Evolutionary conservation across 2,113 vertebrate species (phyloP).

Genomic region (Microcebus murinus): DNA sequence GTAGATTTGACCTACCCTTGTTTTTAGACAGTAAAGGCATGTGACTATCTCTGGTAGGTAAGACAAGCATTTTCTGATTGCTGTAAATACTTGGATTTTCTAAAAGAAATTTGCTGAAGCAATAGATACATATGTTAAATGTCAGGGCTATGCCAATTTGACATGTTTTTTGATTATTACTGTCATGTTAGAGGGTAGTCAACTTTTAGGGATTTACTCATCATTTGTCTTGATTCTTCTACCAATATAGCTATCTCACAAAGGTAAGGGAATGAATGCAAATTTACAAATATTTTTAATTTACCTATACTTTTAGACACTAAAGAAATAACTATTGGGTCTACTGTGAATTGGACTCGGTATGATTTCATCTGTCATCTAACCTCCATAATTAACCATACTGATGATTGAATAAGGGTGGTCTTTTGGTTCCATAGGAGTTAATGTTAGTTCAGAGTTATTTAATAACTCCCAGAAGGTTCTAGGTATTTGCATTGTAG

Average conservation of each 20-base stretch:
- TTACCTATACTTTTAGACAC: not conserved
- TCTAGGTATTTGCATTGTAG: not conserved
- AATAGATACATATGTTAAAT: not conserved
- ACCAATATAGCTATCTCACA: not conserved
- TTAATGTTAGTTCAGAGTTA: not conserved
- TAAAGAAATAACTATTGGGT: not conserved
- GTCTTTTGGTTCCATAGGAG: not conserved
- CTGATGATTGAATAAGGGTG: not conserved
- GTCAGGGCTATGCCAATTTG: not conserved
- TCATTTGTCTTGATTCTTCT: not conserved
- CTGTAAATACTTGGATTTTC: not conserved
- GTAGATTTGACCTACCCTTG: not conserved
- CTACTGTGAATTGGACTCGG: not conserved
- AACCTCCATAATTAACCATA: not conserved
- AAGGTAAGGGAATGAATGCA: not conserved
- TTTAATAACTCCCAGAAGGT: not conserved
- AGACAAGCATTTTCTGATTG: not conserved
- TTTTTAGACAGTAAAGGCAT: not conserved
- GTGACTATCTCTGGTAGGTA: not conserved
- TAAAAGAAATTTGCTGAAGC: not conserved
- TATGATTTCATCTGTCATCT: not conserved
- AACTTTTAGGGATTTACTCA: not conserved
- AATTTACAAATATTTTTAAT: not conserved
- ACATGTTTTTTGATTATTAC: not conserved
- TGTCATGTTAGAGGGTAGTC: not conserved